phyloP scores from a whole-genome alignment of 2,888 invertebrate genomes.

The Meta bourneti region DNA sequence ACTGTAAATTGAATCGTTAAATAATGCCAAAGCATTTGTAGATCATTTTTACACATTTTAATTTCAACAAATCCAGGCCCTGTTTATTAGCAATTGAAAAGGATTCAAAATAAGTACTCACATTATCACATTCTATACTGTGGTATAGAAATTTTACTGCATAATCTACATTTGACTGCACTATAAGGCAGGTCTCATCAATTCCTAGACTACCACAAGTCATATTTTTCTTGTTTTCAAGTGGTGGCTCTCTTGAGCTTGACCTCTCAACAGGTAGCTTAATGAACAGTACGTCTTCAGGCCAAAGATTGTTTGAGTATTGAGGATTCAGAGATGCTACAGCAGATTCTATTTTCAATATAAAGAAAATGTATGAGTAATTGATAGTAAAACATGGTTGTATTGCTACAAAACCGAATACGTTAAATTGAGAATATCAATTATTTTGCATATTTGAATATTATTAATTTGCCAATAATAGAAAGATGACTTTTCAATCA shows the following conservation, averaged over 20 bases:
- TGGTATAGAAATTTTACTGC: conserved; percentile 49
- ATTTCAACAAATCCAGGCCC: no score
- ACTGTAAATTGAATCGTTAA: no score
- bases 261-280: neutral
- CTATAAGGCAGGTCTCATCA: conserved; percentile 62
- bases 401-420: no score
- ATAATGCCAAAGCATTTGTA: no score
- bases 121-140: conserved; percentile 70
- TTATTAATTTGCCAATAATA: no score
- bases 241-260: neutral
- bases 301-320: conserved; percentile 12
- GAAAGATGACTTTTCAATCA: no score
- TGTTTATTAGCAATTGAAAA: no score
- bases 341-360: neutral
- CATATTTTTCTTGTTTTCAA: conserved; percentile 30
- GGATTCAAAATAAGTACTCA: conserved; percentile 10
- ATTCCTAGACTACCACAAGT: conserved; percentile 48
- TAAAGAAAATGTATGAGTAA: neutral
- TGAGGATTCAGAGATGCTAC: neutral
- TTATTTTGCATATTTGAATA: no score
- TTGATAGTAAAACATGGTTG: neutral
- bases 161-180: conserved; percentile 50
- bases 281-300: conserved; percentile 36
- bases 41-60: no score
- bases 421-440: no score